Conservation (phyloP, 2,797 vertebrate genomes). For the Columba guinea region DNA sequence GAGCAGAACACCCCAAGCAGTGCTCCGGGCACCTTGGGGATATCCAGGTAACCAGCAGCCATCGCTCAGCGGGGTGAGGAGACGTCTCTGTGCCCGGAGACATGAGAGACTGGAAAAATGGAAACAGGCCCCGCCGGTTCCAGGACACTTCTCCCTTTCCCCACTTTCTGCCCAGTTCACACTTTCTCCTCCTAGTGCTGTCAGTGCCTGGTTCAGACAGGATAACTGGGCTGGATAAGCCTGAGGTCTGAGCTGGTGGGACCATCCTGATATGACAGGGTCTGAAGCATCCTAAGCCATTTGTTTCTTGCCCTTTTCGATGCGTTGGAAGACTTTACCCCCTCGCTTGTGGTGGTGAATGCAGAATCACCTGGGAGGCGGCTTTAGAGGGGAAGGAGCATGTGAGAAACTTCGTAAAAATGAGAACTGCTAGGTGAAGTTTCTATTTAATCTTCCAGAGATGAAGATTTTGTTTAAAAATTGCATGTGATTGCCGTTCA, state of each 20-base stretch:
- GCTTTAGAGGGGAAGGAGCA: neutral
- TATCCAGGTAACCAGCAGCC: neutral
- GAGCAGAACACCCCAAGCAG: neutral
- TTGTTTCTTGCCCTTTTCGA: neutral
- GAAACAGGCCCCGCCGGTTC: neutral
- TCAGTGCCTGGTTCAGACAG: neutral
- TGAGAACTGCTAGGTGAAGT: neutral
- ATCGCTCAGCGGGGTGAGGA: neutral
- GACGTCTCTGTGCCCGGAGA: neutral
- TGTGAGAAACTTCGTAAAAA: neutral
- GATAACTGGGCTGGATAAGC: neutral
- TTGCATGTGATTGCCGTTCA: neutral
- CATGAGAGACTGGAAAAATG: neutral
- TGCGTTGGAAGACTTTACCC: neutral
- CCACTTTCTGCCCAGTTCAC: neutral
- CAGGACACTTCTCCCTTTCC: neutral
- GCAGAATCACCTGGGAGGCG: neutral
- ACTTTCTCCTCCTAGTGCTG: neutral
- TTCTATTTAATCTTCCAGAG: neutral
- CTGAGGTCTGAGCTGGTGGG: neutral
- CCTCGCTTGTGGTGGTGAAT: neutral
- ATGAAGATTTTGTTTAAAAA: neutral
- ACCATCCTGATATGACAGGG: neutral
- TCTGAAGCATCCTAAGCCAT: neutral
- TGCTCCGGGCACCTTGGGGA: neutral